Base-by-base conservation (phyloP, 2,113 vertebrate species). In the human (Homo sapiens) region DNA sequence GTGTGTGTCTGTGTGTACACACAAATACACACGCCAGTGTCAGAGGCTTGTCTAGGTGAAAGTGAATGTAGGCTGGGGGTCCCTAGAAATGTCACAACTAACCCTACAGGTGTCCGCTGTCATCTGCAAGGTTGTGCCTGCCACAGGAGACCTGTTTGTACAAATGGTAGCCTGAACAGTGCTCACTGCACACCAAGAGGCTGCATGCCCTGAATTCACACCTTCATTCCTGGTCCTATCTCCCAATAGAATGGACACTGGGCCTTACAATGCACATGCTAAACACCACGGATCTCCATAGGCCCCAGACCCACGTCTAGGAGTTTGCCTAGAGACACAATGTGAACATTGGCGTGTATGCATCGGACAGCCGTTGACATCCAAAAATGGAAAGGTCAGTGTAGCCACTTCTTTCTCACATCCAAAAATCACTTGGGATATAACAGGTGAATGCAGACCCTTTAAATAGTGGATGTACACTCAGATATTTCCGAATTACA, bases 391-490 rank as follows among this genome's bases (percentile, higher is more conserved):
- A 80, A 32, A 38, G n/a, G 32, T 94, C 59, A 30, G 38, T 93
- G 73, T 66, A 85, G 88, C 35, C n/a, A 48, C 75, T 45, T 76
- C 57, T 83, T 92, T 89, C 85, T 94, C 66, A 55, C 35, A 93
- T 93, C 57, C 94, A 83, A 87, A 96, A 96, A 87, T 75, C 64
- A 84, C 94, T 66, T 96, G 22, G 50, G 43, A 38, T 84, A 78
- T 66, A 45, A 95, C 45, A 70, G 43, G 45, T 73, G 30, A 93
- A 57, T 27, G 84, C 20, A 88, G 73, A 50, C 0, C 27, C 13
- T 78, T 79, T 85, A 85, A 89, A 57, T 30, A 96, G n/a, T 35
- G 92, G 17, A 66, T 84, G 22, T 23, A 48, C 50, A 43, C 61
- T 75, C 40, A 94, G n/a, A 85, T 35, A 57, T 32, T 86, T 86